Evolutionary conservation across 92 coral and sea anemone genomes (phyloP).

Genomic region (Plumapathes pennacea): DNA sequence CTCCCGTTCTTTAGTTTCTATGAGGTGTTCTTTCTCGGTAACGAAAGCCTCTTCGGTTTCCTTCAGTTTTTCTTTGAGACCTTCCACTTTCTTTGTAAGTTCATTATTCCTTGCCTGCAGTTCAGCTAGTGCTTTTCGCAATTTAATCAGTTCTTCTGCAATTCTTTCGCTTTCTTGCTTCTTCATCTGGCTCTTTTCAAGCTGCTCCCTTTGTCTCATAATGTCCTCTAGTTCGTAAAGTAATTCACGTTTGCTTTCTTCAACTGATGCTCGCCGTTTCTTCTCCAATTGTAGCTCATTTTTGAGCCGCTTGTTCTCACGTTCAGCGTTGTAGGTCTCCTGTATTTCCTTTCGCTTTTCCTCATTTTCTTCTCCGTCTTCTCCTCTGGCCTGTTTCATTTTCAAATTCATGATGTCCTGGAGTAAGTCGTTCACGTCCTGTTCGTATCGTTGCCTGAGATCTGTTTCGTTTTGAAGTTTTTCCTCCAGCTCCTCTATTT

Average conservation of each 20-base stretch:
- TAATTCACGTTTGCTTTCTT: slow-evolving; percentile 50
- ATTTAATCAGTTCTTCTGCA: slow-evolving; percentile 19
- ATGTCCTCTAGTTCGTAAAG: slow-evolving; percentile 35
- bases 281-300: slow-evolving; percentile 42
- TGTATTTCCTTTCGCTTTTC: slow-evolving; percentile 27
- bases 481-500: slow-evolving; percentile 28
- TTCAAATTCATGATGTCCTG: slow-evolving; percentile 67
- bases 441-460: slow-evolving; percentile 50
- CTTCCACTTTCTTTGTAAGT: slow-evolving; percentile 35
- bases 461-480: slow-evolving; percentile 48
- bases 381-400: slow-evolving; percentile 39
- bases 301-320: slow-evolving; percentile 51
- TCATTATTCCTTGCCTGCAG: slow-evolving; percentile 25
- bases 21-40: slow-evolving; percentile 25
- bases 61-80: slow-evolving; percentile 34
- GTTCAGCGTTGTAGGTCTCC: slow-evolving; percentile 37
- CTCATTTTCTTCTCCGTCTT: slow-evolving; percentile 36
- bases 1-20: slow-evolving; percentile 34
- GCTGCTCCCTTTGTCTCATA: slow-evolving; percentile 31
- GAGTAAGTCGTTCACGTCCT: slow-evolving; percentile 67
- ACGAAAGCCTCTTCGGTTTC: slow-evolving; percentile 20
- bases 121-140: slow-evolving; percentile 26
- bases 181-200: slow-evolving; percentile 32
- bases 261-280: slow-evolving; percentile 23
- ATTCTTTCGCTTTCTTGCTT: not conserved